Base-by-base conservation (phyloP, 2,113 vertebrate genomes). In the Sebastes fasciatus region DNA sequence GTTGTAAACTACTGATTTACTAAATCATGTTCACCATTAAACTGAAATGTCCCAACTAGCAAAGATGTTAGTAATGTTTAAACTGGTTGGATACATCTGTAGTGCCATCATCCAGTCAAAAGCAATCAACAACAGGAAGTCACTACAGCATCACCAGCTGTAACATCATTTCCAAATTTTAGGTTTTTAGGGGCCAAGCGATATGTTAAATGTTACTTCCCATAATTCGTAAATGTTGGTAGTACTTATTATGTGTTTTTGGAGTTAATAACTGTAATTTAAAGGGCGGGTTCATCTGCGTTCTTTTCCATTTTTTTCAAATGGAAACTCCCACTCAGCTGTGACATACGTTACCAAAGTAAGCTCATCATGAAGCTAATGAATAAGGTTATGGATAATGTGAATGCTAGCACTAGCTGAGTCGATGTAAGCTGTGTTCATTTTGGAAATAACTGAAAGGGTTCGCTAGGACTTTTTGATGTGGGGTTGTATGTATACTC, bases 121-220 rank as follows among this genome's bases (percentile, higher is more conserved):
- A 34, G 42, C 17, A 65, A 40, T 48, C n/a, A 49, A 10, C 12
- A 66, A 51, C 42, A 61, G 23, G n/a, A 61, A 74, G 10, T 58
- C 13, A 54, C 26, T 34, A 60, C 48, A 40, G 21, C 48, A 65
- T 70, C 57, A 70, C 26, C 11, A 51, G 45, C 26, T 69, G 26
- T 69, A 46, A 65, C 42, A 66, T 66, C 1, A 54, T 23, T 77
- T 66, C 8, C 74, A 64, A 49, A 65, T 51, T 19, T 10, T 21
- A 23, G 16, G 51, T 17, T 60, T 14, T 70, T 21, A 42, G 1
- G 19, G 34, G 58, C 5, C 65, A 62, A 61, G 62, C 1, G 1
- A 62, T 19, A 65, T 63, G 8, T 64, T 10, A 17, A 63, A 52
- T 21, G 5, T 19, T 9, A 16, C 26, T 58, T 19, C 11, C 10